Conservation (phyloP, 2,113 vertebrate species). For the Protobothrops mucrosquamatus region DNA sequence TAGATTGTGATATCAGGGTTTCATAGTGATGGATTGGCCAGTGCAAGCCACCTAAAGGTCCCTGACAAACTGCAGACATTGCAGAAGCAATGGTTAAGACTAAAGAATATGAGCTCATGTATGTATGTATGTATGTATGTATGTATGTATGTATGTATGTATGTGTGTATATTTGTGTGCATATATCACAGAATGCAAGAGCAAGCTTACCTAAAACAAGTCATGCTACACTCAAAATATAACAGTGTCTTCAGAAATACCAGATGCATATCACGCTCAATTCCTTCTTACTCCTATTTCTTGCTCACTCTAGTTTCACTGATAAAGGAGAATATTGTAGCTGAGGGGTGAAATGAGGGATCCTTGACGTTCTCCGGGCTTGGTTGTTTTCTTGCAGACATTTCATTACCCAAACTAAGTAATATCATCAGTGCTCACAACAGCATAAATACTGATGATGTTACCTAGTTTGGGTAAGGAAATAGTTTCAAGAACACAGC, state of each 20-base stretch:
- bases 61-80: not conserved
- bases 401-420: not conserved
- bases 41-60: not conserved
- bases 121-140: not conserved
- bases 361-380: not conserved
- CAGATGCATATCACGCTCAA: not conserved
- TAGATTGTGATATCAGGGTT: not conserved
- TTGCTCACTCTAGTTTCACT: not conserved
- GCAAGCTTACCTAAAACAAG: not conserved
- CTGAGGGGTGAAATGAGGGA: not conserved
- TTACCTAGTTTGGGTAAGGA: not conserved
- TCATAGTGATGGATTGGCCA: not conserved
- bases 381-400: not conserved
- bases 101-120: not conserved
- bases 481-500: not conserved
- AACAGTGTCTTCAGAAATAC: not conserved
- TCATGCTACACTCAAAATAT: not conserved
- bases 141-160: not conserved
- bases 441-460: not conserved
- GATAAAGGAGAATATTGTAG: not conserved
- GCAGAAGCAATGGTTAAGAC: not conserved
- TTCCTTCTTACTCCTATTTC: not conserved
- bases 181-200: not conserved
- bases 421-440: not conserved
- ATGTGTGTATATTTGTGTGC: not conserved